Evolutionary conservation across 1,140 invertebrate genomes (phyloP), one percentile per base, ranked within the genome.

Genomic region (Drosophila bocki): DNA sequence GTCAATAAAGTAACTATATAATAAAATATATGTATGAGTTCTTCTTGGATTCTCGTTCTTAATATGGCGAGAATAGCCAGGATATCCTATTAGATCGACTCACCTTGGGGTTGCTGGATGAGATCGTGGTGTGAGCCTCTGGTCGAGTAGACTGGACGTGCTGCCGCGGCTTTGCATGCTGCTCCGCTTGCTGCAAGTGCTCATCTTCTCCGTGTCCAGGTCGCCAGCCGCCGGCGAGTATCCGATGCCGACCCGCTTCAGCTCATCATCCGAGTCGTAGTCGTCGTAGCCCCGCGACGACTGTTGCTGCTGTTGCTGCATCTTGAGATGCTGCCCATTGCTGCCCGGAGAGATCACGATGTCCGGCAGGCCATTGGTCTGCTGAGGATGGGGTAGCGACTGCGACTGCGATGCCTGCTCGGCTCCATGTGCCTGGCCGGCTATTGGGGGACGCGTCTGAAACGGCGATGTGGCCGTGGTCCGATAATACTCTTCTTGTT

Each of bases 91-190:
- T 17, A 19, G 12, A 13, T 37, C 5, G 32, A 39, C 72, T 44
- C 15, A 96, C 95, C 96, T 96, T 91, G 97, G 97, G 91, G 97
- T 98, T 92, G 96, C 96, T 88, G 97, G 96, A 94, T 97, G 97
- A 94, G 97, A 97, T 94, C 97, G 94, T 80, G 96, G 96, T 82
- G 96, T 97, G 93, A 97, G 95, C 93, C 96, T 97, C 92, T 96
- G 95, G 79, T 97, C 96, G 74, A 96, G 93, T 88, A 97, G 93
- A 93, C 96, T 98, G 78, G 96, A 97, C 54, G 96, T 97, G 93
- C 97, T 97, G 86, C 97, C 97, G 70, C 97, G 95, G 93, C 97
- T 97, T 93, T 98, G 97, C 93, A 98, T 96, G 92, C 97, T 98
- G 92, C 97, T 96, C 77, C 97, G 95, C 92, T 97, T 98, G 93